Conservation (phyloP, 2,113 vertebrate species). For the Megatriorchis doriae region DNA sequence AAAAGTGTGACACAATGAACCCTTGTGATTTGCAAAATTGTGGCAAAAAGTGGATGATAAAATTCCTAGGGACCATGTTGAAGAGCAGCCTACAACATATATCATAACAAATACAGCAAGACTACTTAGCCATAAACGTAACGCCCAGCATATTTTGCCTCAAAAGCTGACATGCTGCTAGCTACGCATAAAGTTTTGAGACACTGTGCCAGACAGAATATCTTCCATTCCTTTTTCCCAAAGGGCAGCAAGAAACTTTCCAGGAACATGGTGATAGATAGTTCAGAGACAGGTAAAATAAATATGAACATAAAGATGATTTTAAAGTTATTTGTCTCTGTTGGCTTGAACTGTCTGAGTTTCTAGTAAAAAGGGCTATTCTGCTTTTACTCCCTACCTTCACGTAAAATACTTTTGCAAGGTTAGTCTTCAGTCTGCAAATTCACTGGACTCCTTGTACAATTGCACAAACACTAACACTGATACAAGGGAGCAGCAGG, state of each 20-base stretch:
- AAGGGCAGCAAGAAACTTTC: background rate
- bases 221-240: background rate
- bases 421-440: background rate
- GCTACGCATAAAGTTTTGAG: background rate
- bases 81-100: background rate
- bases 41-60: slow-evolving; percentile 16
- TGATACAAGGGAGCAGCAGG: background rate
- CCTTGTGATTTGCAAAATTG: background rate
- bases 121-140: background rate
- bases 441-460: background rate
- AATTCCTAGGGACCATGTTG: background rate
- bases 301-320: background rate
- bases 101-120: background rate
- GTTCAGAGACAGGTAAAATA: background rate
- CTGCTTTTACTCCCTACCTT: background rate
- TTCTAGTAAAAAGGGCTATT: background rate
- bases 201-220: background rate
- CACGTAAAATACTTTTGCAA: background rate
- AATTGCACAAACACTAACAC: background rate
- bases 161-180: background rate
- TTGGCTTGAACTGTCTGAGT: background rate
- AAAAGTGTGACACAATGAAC: slow-evolving; percentile 1
- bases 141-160: background rate
- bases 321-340: background rate
- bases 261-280: background rate